Percentiles rank a stretch among this genome's conserved stretches.
phyloP scores from a whole-genome alignment of 2,113 vertebrate species.

The Poecilia latipinna region DNA sequence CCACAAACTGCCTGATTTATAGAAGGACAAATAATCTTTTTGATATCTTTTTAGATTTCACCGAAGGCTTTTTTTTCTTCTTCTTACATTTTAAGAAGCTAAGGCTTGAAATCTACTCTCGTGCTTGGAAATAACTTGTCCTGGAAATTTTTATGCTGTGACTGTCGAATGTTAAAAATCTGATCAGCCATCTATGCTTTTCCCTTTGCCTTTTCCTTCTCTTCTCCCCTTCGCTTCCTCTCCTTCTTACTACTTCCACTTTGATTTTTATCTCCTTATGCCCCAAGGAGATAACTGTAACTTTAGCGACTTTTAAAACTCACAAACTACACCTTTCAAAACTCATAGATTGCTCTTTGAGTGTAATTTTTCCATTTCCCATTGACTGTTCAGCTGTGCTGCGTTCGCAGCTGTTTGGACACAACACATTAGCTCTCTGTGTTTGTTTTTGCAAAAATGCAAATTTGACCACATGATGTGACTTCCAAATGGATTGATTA shows the following conservation, averaged over 20 bases:
- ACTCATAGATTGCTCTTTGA: constrained; percentile 8
- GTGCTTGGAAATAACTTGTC: constrained; percentile 16
- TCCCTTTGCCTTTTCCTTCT: constrained; percentile 41
- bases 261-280: constrained; percentile 56
- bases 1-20: background rate
- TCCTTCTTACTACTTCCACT: constrained; percentile 12
- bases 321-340: constrained; percentile 28
- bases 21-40: background rate
- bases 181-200: constrained; percentile 46
- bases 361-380: background rate
- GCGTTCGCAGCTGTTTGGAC: constrained; percentile 38
- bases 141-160: constrained; percentile 53
- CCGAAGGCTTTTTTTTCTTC: background rate
- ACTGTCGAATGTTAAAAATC: constrained; percentile 51
- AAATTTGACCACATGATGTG: constrained; percentile 50
- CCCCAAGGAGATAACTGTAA: constrained; percentile 34
- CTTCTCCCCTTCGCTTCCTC: constrained; percentile 52
- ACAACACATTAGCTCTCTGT: constrained; percentile 36
- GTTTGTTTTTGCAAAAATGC: constrained; percentile 58
- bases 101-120: constrained; percentile 25
- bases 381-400: background rate
- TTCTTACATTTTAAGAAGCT: constrained; percentile 11
- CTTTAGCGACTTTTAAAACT: constrained; percentile 35
- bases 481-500: constrained; percentile 60
- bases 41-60: background rate